Evolutionary conservation across 2,113 vertebrate genomes (phyloP).

Genomic region (Montifringilla adamsi): DNA sequence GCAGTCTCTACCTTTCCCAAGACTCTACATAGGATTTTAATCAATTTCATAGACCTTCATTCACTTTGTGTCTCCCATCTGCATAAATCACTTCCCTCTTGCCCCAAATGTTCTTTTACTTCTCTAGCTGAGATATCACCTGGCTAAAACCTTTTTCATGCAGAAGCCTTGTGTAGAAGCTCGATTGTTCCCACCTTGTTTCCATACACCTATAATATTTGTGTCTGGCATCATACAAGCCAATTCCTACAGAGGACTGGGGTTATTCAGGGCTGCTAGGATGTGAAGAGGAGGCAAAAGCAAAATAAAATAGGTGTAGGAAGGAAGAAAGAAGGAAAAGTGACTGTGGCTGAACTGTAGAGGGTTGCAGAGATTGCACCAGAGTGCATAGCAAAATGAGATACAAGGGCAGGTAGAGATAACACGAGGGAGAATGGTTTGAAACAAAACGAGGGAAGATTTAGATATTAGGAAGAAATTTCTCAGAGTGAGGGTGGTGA

Average conservation of each 20-base stretch:
- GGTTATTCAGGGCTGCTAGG: not conserved
- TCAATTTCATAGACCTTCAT: not conserved
- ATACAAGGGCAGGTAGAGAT: not conserved
- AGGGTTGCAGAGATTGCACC: not conserved
- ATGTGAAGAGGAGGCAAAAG: not conserved
- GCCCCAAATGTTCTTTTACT: not conserved
- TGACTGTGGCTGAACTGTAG: not conserved
- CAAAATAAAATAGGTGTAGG: not conserved
- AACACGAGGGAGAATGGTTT: not conserved
- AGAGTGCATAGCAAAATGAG: not conserved
- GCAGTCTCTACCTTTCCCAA: not conserved
- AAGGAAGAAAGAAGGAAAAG: not conserved
- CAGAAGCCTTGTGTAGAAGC: not conserved
- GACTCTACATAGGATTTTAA: not conserved
- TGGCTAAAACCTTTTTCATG: not conserved
- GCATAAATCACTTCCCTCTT: not conserved
- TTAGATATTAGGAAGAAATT: not conserved
- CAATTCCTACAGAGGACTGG: not conserved
- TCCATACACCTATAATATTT: not conserved
- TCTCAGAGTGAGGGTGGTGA: not conserved
- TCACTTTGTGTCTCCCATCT: not conserved
- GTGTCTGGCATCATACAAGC: not conserved
- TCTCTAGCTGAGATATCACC: not conserved
- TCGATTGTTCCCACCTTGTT: not conserved
- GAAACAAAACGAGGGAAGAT: not conserved